phyloP scores from a whole-genome alignment of 2,797 vertebrate genomes.

The Cuculus canorus region DNA sequence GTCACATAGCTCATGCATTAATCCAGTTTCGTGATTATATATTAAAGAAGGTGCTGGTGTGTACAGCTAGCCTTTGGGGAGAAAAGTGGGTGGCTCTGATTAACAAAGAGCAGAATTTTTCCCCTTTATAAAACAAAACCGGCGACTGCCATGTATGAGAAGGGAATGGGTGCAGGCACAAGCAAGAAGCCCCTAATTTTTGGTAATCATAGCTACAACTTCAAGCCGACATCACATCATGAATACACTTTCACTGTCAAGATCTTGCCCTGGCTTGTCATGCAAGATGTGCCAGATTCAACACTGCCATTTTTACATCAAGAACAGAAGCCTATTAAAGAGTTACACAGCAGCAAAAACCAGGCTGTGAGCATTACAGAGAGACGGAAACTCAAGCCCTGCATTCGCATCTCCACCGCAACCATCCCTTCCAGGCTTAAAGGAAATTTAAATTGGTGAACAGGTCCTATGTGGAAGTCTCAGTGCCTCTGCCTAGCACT shows the following conservation, averaged over 20 bases:
- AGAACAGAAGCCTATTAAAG: neutral
- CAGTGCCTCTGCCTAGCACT: neutral
- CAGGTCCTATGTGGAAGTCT: neutral
- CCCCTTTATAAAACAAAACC: neutral
- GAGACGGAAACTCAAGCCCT: neutral
- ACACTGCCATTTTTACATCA: neutral
- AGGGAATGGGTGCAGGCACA: neutral
- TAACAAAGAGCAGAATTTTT: neutral
- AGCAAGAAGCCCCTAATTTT: neutral
- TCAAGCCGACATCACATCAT: rapidly evolving
- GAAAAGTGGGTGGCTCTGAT: neutral
- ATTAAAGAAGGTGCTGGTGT: neutral
- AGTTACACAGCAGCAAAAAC: neutral
- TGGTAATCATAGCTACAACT: neutral
- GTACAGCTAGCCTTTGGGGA: neutral
- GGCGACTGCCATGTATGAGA: neutral
- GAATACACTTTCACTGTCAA: neutral
- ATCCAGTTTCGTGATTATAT: neutral
- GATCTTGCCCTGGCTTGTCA: neutral
- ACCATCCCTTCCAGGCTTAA: neutral
- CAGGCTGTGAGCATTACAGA: neutral
- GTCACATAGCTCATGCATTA: neutral
- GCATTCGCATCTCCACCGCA: neutral
- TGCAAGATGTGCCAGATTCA: rapidly evolving
- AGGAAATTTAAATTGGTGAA: neutral